Evolutionary conservation across 2,797 vertebrate genomes (phyloP).

Genomic region (Protosalanx chinensis): DNA sequence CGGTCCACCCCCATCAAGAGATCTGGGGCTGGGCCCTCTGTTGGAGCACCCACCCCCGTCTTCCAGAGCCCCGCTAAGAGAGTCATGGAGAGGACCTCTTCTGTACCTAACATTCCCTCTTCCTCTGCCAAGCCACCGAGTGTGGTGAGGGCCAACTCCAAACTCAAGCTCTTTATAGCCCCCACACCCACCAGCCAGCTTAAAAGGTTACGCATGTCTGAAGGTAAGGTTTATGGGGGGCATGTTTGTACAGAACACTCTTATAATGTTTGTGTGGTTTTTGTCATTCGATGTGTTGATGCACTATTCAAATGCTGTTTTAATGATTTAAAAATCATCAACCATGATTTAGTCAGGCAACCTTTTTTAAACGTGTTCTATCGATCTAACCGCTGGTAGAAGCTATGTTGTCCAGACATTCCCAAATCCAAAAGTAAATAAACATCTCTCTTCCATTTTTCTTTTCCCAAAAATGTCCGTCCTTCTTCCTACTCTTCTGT

Average conservation of each 20-base stretch:
- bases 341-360: no score
- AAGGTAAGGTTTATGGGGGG: constrained; percentile 54
- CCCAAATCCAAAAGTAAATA: no score
- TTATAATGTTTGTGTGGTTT: not conserved
- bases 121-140: constrained; percentile 44
- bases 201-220: constrained; percentile 40
- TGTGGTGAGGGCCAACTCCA: constrained; percentile 56
- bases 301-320: no score
- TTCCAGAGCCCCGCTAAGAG: constrained; percentile 54
- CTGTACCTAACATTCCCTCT: constrained; percentile 36
- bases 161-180: constrained; percentile 48
- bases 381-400: no score
- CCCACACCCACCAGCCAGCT: constrained; percentile 53
- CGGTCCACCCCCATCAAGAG: constrained; percentile 58
- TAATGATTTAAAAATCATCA: no score
- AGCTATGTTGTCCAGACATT: no score
- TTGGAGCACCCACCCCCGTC: constrained; percentile 20
- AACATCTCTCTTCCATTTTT: no score
- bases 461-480: no score
- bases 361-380: no score
- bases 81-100: constrained; percentile 43
- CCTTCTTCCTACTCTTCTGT: no score
- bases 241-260: not conserved
- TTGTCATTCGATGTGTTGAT: no score
- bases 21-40: constrained; percentile 27